These are phyloP conservation scores for Dynastes maya DNA, from an alignment of 2,888 invertebrate species.

Conservation along the genomic window DNA sequence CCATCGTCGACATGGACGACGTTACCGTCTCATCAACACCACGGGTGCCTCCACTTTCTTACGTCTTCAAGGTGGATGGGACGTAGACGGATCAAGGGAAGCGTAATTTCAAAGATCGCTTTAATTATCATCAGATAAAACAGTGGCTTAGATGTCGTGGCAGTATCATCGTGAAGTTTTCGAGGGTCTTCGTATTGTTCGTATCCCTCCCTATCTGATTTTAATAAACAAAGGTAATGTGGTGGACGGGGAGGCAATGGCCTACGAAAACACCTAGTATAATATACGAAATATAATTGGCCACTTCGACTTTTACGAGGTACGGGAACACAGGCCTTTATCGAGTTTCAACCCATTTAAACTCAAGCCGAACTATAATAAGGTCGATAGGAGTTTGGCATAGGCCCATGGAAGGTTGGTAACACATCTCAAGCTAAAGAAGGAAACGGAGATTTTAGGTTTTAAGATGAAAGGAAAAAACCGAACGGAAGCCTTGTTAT, in stretches of 20 bases:
- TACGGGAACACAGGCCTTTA: conserved; percentile 5
- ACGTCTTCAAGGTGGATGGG: background rate
- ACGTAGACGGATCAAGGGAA: background rate
- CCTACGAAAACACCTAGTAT: background rate
- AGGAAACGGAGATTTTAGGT: background rate
- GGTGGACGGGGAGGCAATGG: background rate
- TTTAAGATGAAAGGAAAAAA: conserved; percentile 2
- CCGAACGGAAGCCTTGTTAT: background rate
- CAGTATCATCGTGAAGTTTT: background rate
- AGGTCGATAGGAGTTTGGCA: background rate
- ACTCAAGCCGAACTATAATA: conserved; percentile 29
- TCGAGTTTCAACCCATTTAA: conserved; percentile 28
- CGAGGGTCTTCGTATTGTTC: conserved; percentile 8
- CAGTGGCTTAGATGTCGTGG: background rate
- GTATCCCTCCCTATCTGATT: conserved; percentile 7
- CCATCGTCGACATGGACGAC: background rate
- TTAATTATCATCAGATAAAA: conserved; percentile 27
- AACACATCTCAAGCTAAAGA: background rate
- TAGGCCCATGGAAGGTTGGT: background rate
- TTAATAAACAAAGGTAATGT: conserved; percentile 28
- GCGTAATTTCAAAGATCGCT: conserved; percentile 19
- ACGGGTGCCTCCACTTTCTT: background rate
- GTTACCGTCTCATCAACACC: background rate
- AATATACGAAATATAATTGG: conserved; percentile 39
- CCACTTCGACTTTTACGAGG: conserved; percentile 35